A percentile compares a stretch with the other conserved stretches of the same genome.
Evolutionary conservation across 2,888 invertebrate genomes (phyloP).

Genomic region (Folsomia candida): DNA sequence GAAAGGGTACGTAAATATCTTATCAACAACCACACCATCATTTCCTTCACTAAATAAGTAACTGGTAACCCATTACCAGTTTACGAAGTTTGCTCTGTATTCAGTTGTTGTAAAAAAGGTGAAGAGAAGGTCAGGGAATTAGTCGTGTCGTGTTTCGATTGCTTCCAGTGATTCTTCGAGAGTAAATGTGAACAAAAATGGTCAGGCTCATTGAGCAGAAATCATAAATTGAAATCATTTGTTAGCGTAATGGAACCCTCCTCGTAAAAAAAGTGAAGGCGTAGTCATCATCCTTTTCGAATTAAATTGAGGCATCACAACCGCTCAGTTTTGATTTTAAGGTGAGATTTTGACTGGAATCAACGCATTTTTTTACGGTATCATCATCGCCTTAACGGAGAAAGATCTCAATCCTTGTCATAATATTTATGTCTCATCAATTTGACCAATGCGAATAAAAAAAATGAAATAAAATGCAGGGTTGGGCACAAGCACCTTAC

Average conservation of each 20-base stretch:
- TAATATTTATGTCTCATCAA: no score
- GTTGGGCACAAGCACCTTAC: constrained; percentile 56
- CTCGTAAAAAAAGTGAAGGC: not conserved
- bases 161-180: not conserved
- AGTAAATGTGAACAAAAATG: not conserved
- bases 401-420: no score
- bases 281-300: not conserved
- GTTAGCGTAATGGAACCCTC: not conserved
- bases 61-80: not conserved
- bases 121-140: not conserved
- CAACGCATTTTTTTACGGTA: no score
- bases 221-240: not conserved
- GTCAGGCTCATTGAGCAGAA: not conserved
- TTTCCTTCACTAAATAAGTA: not conserved
- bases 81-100: no score
- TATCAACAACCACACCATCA: not conserved
- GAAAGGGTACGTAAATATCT: not conserved
- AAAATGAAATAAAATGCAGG: not conserved
- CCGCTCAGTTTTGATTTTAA: not conserved
- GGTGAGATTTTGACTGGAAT: not conserved
- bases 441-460: not conserved
- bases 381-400: no score
- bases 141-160: not conserved
- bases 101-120: not conserved
- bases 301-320: not conserved